A percentile compares a stretch with the other conserved stretches of the same genome.
Evolutionary conservation across 2,797 vertebrate genomes (phyloP).

Genomic region (Synaphobranchus kaupii): DNA sequence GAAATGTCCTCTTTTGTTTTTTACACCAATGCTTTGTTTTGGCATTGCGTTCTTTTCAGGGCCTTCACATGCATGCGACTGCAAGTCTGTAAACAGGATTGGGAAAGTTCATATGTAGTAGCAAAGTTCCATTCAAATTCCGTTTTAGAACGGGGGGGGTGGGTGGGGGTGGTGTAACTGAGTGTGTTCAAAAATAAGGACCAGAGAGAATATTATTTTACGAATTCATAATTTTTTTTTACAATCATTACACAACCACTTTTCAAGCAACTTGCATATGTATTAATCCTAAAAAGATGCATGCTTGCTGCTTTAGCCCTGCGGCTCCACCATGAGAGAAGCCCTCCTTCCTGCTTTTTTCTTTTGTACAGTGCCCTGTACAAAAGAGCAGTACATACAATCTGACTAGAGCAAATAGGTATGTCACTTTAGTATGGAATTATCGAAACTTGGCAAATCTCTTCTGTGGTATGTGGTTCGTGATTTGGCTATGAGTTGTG

Average conservation of each 20-base stretch:
- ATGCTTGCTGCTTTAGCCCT: no score
- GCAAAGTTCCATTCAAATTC: neutral
- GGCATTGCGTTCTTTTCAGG: neutral
- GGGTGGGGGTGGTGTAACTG: no score
- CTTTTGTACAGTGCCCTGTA: no score
- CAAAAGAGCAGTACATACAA: neutral
- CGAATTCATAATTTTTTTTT: no score
- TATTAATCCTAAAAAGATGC: no score
- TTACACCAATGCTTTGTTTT: neutral
- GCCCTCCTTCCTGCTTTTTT: no score
- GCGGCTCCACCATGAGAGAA: no score
- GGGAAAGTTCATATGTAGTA: neutral
- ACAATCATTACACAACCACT: no score
- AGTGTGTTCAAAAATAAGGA: no score
- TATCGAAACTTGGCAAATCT: neutral
- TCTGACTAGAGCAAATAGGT: neutral
- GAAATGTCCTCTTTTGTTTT: neutral
- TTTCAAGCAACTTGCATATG: no score
- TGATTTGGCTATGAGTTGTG: neutral
- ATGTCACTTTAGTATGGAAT: neutral
- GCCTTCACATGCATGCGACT: neutral
- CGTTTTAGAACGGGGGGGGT: neutral
- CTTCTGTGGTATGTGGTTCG: no score
- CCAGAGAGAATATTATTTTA: no score
- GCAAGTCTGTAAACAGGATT: neutral